Evolutionary conservation across 1,140 invertebrate genomes (phyloP), one percentile per base, ranked within the genome.

Genomic region (Whitmania pigra): DNA sequence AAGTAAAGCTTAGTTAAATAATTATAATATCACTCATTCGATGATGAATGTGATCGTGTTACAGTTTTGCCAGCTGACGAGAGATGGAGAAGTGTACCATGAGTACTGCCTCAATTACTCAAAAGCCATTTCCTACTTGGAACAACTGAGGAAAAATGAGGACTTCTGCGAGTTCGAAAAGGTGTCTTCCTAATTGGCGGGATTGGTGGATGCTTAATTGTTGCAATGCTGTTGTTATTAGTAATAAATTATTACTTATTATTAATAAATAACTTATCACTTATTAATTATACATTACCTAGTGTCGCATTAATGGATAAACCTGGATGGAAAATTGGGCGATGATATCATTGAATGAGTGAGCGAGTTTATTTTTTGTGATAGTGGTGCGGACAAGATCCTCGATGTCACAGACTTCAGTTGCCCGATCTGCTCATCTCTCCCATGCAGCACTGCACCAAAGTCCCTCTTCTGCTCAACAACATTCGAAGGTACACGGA

Each of bases 391-490:
- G 83, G 84, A 71, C 80, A 84, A 69, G 87, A 88, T 78, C 78
- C 82, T 5, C 78, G 87, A n/a, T 88, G 87, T 78, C 87, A 88
- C 75, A 84, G 88, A 72, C 80, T 88, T 5, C 87, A 88, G 77
- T 77, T 88, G 40, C 87, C 86, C 13, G 88, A 88, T 78, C 80
- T 89, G 7, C 79, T 88, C 55, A 87, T 88, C 36, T 85, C 87
- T 5, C 87, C 87, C 18, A 86, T 89, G 72, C 88, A 88, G 78
- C 86, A 88, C 78, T 87, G 88, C 72, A 89, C 88, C 81, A 86
- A 88, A 77, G 83, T 88, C 22, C 88, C 88, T 43, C 80, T 89
- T 5, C 83, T 88, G 29, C 80, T 88, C 20, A 84, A 84, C 75
- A 87, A 88, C 76, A 87, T 88, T 69, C 75, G 81, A 36, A 81